Conservation (phyloP, 2,113 vertebrate species). For the Neogobius melanostomus region DNA sequence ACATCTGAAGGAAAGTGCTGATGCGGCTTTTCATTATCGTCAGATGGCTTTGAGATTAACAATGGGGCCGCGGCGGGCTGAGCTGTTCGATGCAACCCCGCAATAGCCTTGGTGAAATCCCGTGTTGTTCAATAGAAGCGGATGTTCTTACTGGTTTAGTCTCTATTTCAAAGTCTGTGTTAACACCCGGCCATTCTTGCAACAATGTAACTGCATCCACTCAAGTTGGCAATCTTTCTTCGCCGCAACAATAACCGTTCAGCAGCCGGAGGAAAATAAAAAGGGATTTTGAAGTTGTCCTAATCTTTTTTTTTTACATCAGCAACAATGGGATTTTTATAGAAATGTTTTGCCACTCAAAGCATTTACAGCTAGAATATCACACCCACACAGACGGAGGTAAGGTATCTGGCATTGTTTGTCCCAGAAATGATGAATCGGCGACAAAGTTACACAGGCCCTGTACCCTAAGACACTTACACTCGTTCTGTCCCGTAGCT, state of each 20-base stretch:
- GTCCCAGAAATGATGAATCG: no score
- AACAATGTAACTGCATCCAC: conserved; percentile 11
- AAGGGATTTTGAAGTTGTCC: conserved; percentile 21
- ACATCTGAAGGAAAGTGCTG: conserved; percentile 65
- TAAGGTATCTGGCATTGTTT: no score
- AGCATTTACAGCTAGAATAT: conserved; percentile 79
- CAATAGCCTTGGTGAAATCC: conserved; percentile 36
- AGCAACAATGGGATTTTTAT: background rate
- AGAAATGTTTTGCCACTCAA: background rate
- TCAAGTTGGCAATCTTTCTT: conserved; percentile 33
- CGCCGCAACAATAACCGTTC: conserved; percentile 47
- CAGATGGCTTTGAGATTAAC: conserved; percentile 58
- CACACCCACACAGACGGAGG: no score
- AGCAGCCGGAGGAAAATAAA: conserved; percentile 21
- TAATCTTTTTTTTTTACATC: background rate
- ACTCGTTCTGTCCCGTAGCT: conserved; percentile 96
- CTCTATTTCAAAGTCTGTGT: conserved; percentile 15
- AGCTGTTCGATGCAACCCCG: conserved; percentile 15
- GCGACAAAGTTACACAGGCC: no score
- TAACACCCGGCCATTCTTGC: conserved; percentile 29
- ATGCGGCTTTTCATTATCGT: conserved; percentile 69
- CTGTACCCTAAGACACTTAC: conserved; percentile 76
- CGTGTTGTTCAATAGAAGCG: conserved; percentile 1
- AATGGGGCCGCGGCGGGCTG: conserved; percentile 31
- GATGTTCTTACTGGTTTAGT: background rate